Conservation (phyloP, 1,140 invertebrate species). For the Brachionus asplanchnoidis region DNA sequence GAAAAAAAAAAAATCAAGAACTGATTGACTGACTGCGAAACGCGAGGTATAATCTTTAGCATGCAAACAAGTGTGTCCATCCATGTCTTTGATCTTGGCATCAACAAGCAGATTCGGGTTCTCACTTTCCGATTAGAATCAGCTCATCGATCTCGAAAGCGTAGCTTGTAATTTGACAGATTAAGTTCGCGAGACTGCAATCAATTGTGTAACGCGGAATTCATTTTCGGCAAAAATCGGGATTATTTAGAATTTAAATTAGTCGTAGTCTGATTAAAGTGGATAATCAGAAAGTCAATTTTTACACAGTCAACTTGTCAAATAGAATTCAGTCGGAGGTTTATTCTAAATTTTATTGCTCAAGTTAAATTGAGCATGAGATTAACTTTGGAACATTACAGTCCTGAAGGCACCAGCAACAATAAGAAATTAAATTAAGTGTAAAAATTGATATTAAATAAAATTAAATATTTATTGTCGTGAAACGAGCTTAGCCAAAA, state of each 20-base stretch:
- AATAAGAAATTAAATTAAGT: slow-evolving; percentile 29
- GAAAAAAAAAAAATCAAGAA: not conserved
- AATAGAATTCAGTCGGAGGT: not conserved
- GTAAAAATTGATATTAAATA: not conserved
- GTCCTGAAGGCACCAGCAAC: not conserved
- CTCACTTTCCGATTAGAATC: not conserved
- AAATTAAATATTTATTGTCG: slow-evolving; percentile 10
- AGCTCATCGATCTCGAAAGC: not conserved
- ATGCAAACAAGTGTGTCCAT: not conserved
- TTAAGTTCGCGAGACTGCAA: not conserved
- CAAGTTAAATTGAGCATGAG: slow-evolving; percentile 8
- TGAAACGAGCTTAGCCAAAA: not conserved
- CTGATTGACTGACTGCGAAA: not conserved
- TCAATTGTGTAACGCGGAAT: not conserved
- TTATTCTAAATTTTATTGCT: not conserved
- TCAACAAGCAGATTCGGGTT: not conserved
- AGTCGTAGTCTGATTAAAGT: not conserved
- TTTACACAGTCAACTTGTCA: not conserved
- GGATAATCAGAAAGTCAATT: not conserved
- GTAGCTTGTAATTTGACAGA: not conserved
- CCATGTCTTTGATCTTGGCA: not conserved
- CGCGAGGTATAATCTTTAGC: not conserved
- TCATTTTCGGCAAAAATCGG: not conserved
- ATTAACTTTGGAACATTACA: not conserved
- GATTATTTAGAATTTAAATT: not conserved